phyloP scores from a whole-genome alignment of 2,113 vertebrate species.

The Apaloderma vittatum region DNA sequence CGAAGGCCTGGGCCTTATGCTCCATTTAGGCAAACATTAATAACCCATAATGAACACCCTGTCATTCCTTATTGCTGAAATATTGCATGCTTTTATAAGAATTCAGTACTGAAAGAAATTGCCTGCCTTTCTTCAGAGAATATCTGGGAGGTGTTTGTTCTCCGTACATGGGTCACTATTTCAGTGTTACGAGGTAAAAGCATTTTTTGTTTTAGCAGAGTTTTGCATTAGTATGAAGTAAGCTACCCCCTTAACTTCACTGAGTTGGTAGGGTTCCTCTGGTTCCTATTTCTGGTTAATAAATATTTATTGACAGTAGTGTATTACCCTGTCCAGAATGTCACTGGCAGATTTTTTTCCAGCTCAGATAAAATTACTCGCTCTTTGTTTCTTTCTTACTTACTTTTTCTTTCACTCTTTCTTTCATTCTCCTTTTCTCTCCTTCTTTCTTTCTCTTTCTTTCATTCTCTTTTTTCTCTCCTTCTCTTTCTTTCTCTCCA shows the following conservation, averaged over 20 bases:
- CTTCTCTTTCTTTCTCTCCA: neutral
- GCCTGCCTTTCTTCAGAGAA: neutral
- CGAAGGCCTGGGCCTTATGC: neutral
- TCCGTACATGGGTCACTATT: neutral
- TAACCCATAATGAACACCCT: neutral
- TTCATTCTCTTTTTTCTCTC: neutral
- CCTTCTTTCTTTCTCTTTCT: neutral
- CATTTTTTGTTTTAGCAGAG: neutral
- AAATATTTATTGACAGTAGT: neutral
- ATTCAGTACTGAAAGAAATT: neutral
- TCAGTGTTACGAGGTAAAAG: neutral
- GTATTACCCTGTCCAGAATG: neutral
- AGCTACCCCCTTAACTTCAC: neutral
- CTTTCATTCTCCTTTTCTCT: neutral
- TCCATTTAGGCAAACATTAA: slow-evolving; percentile 57
- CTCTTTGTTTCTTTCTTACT: neutral
- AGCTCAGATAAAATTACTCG: neutral
- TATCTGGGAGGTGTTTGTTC: neutral
- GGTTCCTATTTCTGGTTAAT: neutral
- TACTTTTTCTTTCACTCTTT: too few relatives aligned
- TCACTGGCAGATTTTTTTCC: neutral
- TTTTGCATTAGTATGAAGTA: neutral
- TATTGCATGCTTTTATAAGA: neutral
- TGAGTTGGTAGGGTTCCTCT: neutral
- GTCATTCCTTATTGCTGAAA: slow-evolving; percentile 28